These are phyloP conservation scores for Euwallacea fornicatus DNA, from an alignment of 1,140 invertebrate genomes.

Conservation along the genomic window DNA sequence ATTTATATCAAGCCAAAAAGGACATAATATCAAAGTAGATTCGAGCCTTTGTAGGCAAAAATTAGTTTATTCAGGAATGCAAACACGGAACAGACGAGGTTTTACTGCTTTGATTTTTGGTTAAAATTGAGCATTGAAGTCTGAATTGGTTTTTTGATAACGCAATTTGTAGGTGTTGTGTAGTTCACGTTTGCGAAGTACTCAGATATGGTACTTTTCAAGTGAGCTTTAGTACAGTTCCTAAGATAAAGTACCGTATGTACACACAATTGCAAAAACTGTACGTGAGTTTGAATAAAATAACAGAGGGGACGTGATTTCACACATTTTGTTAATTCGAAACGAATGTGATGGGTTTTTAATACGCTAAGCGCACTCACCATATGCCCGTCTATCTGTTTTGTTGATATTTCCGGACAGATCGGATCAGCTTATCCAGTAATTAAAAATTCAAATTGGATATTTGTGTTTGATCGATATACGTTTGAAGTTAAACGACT, in stretches of 20 bases:
- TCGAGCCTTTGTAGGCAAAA: too few species aligned
- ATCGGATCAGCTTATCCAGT: conserved; percentile 1
- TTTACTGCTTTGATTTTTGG: too few species aligned
- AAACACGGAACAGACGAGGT: too few species aligned
- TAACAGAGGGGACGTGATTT: background rate
- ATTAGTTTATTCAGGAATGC: too few species aligned
- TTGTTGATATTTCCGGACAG: conserved; percentile 9
- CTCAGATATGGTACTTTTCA: too few species aligned
- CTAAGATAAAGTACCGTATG: background rate
- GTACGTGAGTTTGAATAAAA: conserved; percentile 1
- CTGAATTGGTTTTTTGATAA: background rate
- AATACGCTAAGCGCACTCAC: conserved; percentile 11
- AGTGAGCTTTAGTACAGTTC: too few species aligned
- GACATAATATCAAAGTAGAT: background rate
- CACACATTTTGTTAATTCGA: conserved; percentile 14
- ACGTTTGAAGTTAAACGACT: too few species aligned
- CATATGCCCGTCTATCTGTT: conserved; percentile 13
- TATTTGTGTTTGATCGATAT: background rate
- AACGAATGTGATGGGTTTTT: conserved; percentile 12
- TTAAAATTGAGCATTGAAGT: too few species aligned
- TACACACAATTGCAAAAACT: background rate
- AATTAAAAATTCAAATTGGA: conserved; percentile 9
- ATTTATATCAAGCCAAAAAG: background rate
- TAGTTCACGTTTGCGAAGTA: background rate
- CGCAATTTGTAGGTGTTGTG: background rate